phyloP scores from a whole-genome alignment of 2,888 invertebrate species.

The Xanthia togata region DNA sequence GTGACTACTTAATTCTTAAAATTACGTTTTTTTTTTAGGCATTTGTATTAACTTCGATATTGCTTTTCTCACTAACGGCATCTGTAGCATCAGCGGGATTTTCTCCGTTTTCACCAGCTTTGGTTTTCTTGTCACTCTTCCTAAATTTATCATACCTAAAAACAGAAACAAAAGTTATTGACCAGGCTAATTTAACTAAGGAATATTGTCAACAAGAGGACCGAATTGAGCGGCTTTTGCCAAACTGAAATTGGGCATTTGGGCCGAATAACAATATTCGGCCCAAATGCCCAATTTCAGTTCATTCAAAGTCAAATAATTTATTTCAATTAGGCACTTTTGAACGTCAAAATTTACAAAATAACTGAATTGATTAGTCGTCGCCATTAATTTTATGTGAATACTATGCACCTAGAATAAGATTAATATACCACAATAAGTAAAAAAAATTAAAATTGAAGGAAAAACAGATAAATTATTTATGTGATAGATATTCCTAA shows the following conservation, averaged over 20 bases:
- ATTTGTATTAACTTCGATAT: conserved; percentile 78
- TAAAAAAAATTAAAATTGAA: no score
- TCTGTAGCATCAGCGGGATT: conserved; percentile 79
- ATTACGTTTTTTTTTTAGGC: conserved; percentile 70
- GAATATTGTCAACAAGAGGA: not conserved
- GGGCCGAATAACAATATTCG: no score
- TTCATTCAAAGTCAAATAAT: not conserved
- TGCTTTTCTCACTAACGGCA: conserved; percentile 79
- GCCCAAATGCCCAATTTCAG: not conserved
- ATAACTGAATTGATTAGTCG: no score
- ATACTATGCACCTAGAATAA: no score
- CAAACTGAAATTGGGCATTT: no score
- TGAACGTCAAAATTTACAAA: no score
- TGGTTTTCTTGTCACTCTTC: conserved; percentile 91
- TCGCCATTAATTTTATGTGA: no score
- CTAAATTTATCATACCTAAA: conserved; percentile 92
- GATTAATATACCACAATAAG: no score
- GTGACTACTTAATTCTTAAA: conserved; percentile 28
- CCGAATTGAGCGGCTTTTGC: not conserved
- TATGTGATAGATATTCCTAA: no score
- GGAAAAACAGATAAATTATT: no score
- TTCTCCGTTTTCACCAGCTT: conserved; percentile 83
- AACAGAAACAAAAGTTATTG: conserved; percentile 21
- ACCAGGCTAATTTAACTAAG: not conserved
- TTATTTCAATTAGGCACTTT: no score